Conservation (phyloP, 35 echinoderm and acorn worm genomes). For the Holothuria glaberrima region DNA sequence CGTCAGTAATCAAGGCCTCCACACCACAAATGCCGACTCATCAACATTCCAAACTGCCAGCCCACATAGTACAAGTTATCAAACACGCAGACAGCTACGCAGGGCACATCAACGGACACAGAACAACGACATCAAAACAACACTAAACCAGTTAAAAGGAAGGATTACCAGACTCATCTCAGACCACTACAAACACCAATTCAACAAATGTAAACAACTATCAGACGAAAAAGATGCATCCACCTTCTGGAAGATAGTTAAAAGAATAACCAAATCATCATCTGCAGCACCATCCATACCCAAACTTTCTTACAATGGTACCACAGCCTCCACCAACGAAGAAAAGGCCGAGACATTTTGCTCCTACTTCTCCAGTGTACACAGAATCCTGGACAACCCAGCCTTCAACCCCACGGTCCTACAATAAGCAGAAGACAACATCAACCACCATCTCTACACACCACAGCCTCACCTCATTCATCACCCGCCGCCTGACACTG, state of each 20-base stretch:
- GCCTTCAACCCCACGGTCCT: background rate
- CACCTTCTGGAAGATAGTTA: no score
- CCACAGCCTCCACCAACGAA: background rate
- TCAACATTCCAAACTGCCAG: background rate
- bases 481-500: background rate
- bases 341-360: conserved; percentile 12
- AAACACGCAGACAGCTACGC: background rate
- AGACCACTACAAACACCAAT: background rate
- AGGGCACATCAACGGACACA: background rate
- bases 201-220: conserved; percentile 37
- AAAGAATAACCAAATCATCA: background rate
- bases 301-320: background rate
- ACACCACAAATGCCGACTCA: background rate
- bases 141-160: background rate
- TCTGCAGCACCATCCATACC: background rate
- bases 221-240: no score
- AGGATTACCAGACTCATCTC: background rate
- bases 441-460: background rate
- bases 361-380: no score
- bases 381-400: no score
- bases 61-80: background rate
- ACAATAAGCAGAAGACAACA: background rate
- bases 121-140: background rate
- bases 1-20: background rate
- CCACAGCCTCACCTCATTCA: background rate